Base-by-base conservation (phyloP, 92 coral and sea anemone genomes). In the Epizoanthus stellaris region DNA sequence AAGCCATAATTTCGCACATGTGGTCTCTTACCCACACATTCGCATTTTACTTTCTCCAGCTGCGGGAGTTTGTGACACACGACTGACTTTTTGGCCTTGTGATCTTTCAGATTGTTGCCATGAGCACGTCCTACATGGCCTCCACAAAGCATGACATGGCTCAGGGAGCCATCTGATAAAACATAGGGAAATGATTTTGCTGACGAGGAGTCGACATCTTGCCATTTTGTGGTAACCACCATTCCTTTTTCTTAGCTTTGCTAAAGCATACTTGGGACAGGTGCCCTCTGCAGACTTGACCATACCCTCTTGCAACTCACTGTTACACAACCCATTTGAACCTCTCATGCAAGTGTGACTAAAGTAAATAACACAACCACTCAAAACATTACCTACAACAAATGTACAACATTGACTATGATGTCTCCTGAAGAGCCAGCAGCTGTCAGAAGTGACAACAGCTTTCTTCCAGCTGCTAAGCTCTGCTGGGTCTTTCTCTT, bases 191-290 rank as follows among this genome's bases (percentile, higher is more conserved):
- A n/a, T 23, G 73, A 80, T 39, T 15, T 61, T 14, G 56, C 17
- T 38, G 77, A 82, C 19, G 86, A 67, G 54, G 85, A 81, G 53
- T 81, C 77, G 17, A 34, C 85, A 81, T 81, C 85, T 67, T 81
- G 76, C 85, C 85, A 81, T 25, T 69, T 82, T 0, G 60, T 63
- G n/a, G 52, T 76, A 68, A 82, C 77, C 19, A 47, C 77, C 45
- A 67, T 65, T 14, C 72, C 86, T 59, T 81, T 72, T 6, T 62
- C 85, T 81, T 81, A 21, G 85, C 85, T 57, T 19, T 17, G 5
- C 23, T 42, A 67, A 81, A 79, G 7, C 61, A 62, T 8, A 79
- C 21, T 2, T 58, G 70, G 19, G 77, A 49, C 64, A 82, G 43
- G 76, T 76, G 1, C 77, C 86, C 77, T 82, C 86, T 13, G 66